These are phyloP conservation scores for Penaeus monodon DNA, from an alignment of 2,888 invertebrate species.

Conservation along the genomic window DNA sequence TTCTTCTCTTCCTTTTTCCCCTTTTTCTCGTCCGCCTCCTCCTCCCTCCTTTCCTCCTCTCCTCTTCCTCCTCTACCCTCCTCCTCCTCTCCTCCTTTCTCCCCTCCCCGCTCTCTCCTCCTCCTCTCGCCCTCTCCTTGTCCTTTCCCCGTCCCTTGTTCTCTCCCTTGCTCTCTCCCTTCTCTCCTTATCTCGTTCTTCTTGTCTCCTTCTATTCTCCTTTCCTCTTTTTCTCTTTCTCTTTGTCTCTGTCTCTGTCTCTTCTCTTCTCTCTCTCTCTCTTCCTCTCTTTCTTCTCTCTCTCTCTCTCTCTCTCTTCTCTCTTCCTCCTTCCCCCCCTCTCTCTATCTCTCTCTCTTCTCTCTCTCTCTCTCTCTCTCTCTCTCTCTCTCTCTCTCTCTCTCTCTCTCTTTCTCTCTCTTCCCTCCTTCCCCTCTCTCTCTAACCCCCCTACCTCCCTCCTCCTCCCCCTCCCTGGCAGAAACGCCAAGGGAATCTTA, in stretches of 20 bases:
- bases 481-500: neutral
- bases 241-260: neutral
- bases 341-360: constrained; percentile 5
- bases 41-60: neutral
- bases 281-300: too few relatives aligned
- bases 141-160: too few relatives aligned
- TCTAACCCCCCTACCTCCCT: too few relatives aligned
- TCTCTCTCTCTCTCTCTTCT: neutral
- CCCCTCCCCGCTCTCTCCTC: neutral
- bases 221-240: too few relatives aligned
- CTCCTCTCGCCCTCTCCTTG: neutral
- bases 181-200: neutral
- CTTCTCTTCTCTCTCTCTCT: neutral
- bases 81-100: neutral
- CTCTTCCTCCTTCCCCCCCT: neutral
- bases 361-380: neutral
- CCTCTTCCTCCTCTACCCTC: neutral
- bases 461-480: neutral
- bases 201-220: too few relatives aligned
- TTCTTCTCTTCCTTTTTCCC: too few relatives aligned
- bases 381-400: neutral
- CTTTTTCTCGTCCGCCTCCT: neutral
- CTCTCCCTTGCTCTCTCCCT: neutral
- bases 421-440: neutral
- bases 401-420: constrained; percentile 13